phyloP scores from a whole-genome alignment of 1,140 invertebrate genomes.

The Myzus persicae region DNA sequence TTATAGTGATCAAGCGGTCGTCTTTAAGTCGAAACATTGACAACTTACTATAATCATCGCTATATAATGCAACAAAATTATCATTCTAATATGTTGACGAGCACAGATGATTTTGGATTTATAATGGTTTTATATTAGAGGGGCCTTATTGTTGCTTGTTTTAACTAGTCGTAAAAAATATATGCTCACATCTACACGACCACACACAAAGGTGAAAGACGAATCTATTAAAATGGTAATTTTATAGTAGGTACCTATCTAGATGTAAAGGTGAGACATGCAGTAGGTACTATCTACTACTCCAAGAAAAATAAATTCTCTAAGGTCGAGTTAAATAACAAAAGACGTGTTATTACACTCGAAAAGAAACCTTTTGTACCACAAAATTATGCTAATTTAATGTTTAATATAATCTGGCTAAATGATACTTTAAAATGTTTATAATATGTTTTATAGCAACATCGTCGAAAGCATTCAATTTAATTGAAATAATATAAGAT shows the following conservation, averaged over 20 bases:
- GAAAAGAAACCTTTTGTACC: background rate
- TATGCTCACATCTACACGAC: background rate
- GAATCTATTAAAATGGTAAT: constrained; percentile 18
- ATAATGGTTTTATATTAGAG: background rate
- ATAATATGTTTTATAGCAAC: background rate
- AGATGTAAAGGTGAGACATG: background rate
- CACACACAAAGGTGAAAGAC: constrained; percentile 1
- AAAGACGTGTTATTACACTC: background rate
- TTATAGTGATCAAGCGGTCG: background rate
- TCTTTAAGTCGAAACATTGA: background rate
- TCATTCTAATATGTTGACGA: background rate
- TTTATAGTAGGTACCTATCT: background rate
- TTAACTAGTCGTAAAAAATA: background rate
- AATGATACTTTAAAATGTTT: background rate
- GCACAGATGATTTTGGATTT: background rate
- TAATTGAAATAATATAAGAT: background rate
- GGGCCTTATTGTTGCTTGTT: background rate
- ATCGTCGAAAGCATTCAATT: background rate
- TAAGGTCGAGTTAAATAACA: constrained; percentile 1
- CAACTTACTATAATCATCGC: background rate
- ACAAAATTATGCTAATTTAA: constrained; percentile 14
- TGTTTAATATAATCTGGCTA: background rate
- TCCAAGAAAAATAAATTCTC: background rate
- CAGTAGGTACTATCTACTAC: background rate
- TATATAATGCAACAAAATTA: background rate